These are phyloP conservation scores for Cylloceria caligata DNA, from an alignment of 2,888 invertebrate species.

Conservation along the genomic window DNA sequence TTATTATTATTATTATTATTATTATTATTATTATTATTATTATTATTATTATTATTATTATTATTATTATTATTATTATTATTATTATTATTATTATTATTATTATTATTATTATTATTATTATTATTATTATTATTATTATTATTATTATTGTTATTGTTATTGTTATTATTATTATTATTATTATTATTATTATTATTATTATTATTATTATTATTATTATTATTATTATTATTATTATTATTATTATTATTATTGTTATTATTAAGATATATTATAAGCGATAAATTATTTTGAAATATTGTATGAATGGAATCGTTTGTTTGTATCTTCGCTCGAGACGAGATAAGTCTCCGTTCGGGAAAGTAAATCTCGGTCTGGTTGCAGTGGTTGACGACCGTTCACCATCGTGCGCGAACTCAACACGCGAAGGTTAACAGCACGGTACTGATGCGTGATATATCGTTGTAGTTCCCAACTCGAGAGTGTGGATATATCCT, in stretches of 20 bases:
- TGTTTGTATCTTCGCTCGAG: conserved; percentile 3
- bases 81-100: not conserved
- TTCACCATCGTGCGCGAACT: conserved; percentile 32
- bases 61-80: not conserved
- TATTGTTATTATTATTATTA: too few relatives aligned
- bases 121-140: not conserved
- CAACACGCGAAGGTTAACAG: conserved; percentile 49
- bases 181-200: not conserved
- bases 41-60: too few relatives aligned
- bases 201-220: too few relatives aligned
- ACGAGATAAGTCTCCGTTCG: conserved; percentile 30
- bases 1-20: not conserved
- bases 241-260: not conserved
- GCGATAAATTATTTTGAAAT: not conserved
- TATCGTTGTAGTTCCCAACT: not conserved
- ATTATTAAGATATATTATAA: not conserved
- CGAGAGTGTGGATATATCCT: conserved; percentile 9
- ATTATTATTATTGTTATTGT: too few relatives aligned
- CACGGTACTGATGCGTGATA: conserved; percentile 22
- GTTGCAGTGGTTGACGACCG: conserved; percentile 9
- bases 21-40: not conserved
- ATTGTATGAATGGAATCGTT: not conserved
- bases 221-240: not conserved
- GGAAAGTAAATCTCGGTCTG: conserved; percentile 34
- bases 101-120: not conserved